These are phyloP conservation scores for Lacanobia oleracea DNA, from an alignment of 2,888 invertebrate genomes.

Conservation along the genomic window DNA sequence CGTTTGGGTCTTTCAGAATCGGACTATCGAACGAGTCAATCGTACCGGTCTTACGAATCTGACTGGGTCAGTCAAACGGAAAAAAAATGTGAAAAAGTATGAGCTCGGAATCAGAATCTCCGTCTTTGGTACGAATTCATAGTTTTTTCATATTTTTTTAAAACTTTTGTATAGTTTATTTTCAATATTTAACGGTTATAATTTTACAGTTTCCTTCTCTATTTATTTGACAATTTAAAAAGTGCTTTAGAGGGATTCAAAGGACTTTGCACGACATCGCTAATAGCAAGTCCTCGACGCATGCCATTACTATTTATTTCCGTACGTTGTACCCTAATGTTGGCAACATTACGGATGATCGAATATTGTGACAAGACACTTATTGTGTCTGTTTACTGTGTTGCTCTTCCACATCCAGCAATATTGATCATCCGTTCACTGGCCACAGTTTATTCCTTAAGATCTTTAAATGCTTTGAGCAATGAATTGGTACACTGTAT, in stretches of 20 bases:
- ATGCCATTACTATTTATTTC: constrained; percentile 32
- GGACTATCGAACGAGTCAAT: too few species aligned
- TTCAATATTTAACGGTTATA: constrained; percentile 10
- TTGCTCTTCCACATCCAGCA: neutral
- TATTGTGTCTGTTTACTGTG: constrained; percentile 1
- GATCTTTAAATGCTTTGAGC: constrained; percentile 15
- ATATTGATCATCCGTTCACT: neutral
- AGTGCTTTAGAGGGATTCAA: constrained; percentile 35
- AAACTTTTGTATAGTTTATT: constrained; percentile 5
- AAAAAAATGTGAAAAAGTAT: constrained; percentile 3
- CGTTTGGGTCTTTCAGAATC: neutral
- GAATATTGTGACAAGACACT: constrained; percentile 11
- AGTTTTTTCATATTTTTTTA: neutral
- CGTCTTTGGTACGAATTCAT: neutral
- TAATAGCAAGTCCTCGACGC: constrained; percentile 5
- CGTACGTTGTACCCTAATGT: constrained; percentile 32
- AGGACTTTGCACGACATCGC: constrained; percentile 14
- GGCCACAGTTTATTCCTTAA: neutral
- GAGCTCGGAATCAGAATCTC: neutral
- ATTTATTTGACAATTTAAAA: constrained; percentile 30
- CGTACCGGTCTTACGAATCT: too few species aligned
- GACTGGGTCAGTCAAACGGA: neutral
- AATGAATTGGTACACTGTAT: constrained; percentile 1
- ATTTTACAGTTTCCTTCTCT: constrained; percentile 21
- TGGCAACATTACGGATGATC: constrained; percentile 38